Evolutionary conservation across 2,113 vertebrate species (phyloP), one percentile per base, ranked within the genome.

Genomic region (Desmodus rotundus): DNA sequence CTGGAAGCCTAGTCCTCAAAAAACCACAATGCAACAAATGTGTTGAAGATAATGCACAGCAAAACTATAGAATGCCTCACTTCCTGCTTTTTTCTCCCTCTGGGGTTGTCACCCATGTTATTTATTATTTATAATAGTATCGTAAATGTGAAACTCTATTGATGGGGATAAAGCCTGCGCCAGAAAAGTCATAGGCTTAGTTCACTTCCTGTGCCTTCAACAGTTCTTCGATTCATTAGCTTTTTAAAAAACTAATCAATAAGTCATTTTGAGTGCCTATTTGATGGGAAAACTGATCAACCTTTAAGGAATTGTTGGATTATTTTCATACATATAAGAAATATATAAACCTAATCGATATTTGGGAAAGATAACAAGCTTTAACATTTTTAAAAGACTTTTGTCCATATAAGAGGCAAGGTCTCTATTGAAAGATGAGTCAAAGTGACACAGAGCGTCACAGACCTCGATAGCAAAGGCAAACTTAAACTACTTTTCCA

Each of bases 41-140:
- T 61, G 31, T 33, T 70, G 82, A 90, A 95, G 89, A 87, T 89
- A 93, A 85, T 8, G 3, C 31, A 84, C 24, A 26, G 45, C 28
- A 72, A 84, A 33, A 38, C 28, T 65, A 13, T 0, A 22, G 52
- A 97, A 80, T 19, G 67, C 72, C 94, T 96, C 38, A 14, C 47
- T 73, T 87, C 67, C 1, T 4, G 19, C 61, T 45, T 26, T 26
- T 41, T 76, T 87, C 78, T 93, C 76, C 93, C 68, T 70, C 47
- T 67, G 36, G 84, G 50, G 65, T 94, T 85, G 58, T 96, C 94
- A 96, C 45, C 84, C 81, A 76, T 68, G 28, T 82, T 91, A 96
- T 96, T 83, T 93, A 97, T 98, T 96, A 97, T 98, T 97, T 96
- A 98, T 94, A 52, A 70, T 72, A 58, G 3, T 31, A 81, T 87